Percentiles rank a stretch among this genome's conserved stretches.
Conservation (phyloP, 30 jellyfish, hydroid and myxozoan species). For the Turritopsis dohrnii region DNA sequence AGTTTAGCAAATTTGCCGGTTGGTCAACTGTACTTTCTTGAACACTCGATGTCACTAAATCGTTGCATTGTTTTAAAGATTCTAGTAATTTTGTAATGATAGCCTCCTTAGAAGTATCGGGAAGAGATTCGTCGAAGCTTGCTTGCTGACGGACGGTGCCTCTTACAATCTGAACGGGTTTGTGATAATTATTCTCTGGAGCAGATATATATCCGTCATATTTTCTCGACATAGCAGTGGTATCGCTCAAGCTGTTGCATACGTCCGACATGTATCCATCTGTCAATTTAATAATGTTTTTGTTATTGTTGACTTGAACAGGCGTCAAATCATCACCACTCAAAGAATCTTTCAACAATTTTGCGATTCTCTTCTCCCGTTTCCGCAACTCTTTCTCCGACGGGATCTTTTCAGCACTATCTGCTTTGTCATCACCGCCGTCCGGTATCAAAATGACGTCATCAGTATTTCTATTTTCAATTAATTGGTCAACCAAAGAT, state of each 20-base stretch:
- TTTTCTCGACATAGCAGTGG: not conserved
- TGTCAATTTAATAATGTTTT: not conserved
- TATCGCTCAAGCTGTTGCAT: constrained; percentile 39
- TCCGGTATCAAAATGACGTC: not conserved
- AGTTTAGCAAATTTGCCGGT: not conserved
- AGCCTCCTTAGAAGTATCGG: not conserved
- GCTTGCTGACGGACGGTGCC: constrained; percentile 24
- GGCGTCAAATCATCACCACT: constrained; percentile 37
- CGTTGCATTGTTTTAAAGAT: not conserved
- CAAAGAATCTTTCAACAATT: constrained; percentile 58
- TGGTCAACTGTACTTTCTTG: not conserved
- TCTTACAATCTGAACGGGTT: constrained; percentile 31
- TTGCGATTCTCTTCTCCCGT: constrained; percentile 74
- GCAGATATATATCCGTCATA: constrained; percentile 90
- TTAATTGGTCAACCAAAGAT: not conserved
- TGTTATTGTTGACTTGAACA: not conserved
- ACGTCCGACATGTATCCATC: constrained; percentile 63
- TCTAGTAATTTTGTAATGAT: not conserved
- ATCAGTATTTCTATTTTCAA: not conserved
- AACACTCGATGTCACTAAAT: too few species aligned
- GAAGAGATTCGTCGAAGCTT: not conserved
- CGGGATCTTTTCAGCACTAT: not conserved
- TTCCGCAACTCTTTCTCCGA: constrained; percentile 85
- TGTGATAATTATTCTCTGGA: constrained; percentile 55
- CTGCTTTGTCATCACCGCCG: not conserved